A percentile compares a stretch with the other conserved stretches of the same genome.
phyloP scores from a whole-genome alignment of 2,888 invertebrate genomes.

The Malacosoma neustria region DNA sequence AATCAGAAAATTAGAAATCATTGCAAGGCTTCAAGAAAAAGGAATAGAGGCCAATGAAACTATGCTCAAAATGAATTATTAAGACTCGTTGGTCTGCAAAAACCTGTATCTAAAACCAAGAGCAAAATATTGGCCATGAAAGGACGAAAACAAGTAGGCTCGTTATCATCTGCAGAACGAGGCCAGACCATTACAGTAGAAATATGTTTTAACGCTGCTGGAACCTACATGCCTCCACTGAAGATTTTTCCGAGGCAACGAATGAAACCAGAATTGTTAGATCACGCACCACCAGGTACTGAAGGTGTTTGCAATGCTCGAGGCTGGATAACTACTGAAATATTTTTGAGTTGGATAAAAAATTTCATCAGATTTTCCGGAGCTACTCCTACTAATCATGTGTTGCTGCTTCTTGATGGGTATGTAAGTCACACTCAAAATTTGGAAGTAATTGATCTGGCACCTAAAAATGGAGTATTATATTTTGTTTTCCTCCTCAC shows the following conservation, averaged over 20 bases:
- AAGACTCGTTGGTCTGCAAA: no score
- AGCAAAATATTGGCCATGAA: conserved; percentile 21
- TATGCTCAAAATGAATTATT: no score
- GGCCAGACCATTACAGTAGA: conserved; percentile 19
- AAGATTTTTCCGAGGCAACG: conserved; percentile 19
- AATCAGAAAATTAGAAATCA: no score
- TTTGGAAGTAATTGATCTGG: conserved; percentile 12
- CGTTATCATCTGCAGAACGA: conserved; percentile 26
- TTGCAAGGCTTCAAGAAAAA: no score
- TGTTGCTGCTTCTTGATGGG: conserved; percentile 17
- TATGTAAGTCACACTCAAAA: conserved; percentile 16
- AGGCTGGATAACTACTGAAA: conserved; percentile 15
- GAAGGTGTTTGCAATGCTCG: conserved; percentile 10
- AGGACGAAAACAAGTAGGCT: conserved; percentile 28
- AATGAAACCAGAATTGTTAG: conserved; percentile 12
- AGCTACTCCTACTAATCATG: conserved; percentile 7
- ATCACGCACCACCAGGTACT: conserved; percentile 15
- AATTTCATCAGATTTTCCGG: conserved; percentile 1
- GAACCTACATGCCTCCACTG: conserved; percentile 17
- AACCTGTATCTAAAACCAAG: conserved; percentile 24
- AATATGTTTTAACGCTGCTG: conserved; percentile 15
- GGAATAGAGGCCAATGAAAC: no score
- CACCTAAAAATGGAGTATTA: no score
- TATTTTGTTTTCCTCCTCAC: no score
- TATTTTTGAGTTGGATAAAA: conserved; percentile 8